Conservation (phyloP, 2,888 invertebrate genomes). For the Hanleya hanleyi region DNA sequence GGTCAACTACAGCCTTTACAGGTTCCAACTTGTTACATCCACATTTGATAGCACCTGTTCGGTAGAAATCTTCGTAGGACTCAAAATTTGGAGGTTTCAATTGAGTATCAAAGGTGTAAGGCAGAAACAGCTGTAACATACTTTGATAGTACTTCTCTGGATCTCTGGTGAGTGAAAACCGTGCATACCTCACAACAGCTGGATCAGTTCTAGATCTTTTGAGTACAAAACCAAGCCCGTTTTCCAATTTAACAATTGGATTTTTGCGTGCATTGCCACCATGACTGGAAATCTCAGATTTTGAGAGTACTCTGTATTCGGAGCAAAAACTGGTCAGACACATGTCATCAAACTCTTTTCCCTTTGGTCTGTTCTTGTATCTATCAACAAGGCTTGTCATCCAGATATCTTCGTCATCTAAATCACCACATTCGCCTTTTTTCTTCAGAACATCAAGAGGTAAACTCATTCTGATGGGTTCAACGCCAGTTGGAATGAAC, state of each 20-base stretch:
- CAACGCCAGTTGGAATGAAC: constrained; percentile 28
- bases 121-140: constrained; percentile 19
- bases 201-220: constrained; percentile 16
- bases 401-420: constrained; percentile 13
- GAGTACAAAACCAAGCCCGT: constrained; percentile 15
- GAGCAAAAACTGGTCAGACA: constrained; percentile 15
- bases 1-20: constrained; percentile 20
- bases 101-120: constrained; percentile 13
- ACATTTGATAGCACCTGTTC: not conserved
- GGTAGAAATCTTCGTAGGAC: constrained; percentile 22
- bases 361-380: constrained; percentile 4
- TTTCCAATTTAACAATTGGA: constrained; percentile 16
- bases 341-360: not conserved
- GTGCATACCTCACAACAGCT: constrained; percentile 9
- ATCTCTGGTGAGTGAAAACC: constrained; percentile 6
- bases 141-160: constrained; percentile 14
- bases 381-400: too few relatives aligned
- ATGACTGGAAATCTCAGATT: not conserved
- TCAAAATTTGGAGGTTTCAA: constrained; percentile 15
- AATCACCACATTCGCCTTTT: not conserved
- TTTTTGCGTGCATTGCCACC: not conserved
- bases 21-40: not conserved
- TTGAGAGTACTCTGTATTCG: constrained; percentile 15
- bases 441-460: constrained; percentile 10
- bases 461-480: constrained; percentile 22